A percentile compares a stretch with the other conserved stretches of the same genome.
Conservation (phyloP, 2,113 vertebrate species). For the Melanostigma gelatinosum region DNA sequence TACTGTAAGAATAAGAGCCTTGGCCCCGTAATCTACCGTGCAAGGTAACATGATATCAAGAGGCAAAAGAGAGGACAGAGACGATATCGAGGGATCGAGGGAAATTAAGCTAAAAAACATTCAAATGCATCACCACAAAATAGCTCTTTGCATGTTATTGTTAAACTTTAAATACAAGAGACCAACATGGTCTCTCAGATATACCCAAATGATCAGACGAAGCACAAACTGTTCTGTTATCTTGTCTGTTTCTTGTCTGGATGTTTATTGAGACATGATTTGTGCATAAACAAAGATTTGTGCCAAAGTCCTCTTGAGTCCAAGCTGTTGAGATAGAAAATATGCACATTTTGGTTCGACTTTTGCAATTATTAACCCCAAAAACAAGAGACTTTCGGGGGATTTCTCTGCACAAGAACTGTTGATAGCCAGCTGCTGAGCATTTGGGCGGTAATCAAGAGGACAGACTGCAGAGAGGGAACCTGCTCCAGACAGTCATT, state of each 20-base stretch:
- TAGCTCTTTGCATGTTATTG: not conserved
- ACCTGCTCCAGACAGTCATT: slow-evolving; percentile 61
- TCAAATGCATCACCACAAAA: not conserved
- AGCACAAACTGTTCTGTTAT: not conserved
- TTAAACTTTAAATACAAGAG: not conserved
- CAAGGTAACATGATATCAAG: not conserved
- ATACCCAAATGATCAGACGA: not conserved
- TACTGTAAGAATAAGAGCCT: not conserved
- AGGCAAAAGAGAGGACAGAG: not conserved
- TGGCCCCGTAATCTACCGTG: not conserved
- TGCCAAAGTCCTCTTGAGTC: not conserved
- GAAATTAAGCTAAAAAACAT: not conserved
- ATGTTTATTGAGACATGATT: not conserved
- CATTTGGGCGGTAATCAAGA: slow-evolving; percentile 46
- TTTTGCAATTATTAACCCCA: slow-evolving; percentile 2
- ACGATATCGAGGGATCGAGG: too few relatives aligned
- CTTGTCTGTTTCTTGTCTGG: not conserved
- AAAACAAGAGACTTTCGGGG: not conserved
- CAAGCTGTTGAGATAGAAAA: not conserved
- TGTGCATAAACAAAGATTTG: slow-evolving; percentile 1
- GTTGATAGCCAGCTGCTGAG: slow-evolving; percentile 36
- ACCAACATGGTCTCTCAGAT: not conserved
- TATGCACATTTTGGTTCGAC: not conserved
- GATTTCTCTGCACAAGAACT: not conserved
- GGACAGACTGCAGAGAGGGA: slow-evolving; percentile 64